Conservation (phyloP, 2,888 invertebrate species). For the Thymelicus sylvestris region DNA sequence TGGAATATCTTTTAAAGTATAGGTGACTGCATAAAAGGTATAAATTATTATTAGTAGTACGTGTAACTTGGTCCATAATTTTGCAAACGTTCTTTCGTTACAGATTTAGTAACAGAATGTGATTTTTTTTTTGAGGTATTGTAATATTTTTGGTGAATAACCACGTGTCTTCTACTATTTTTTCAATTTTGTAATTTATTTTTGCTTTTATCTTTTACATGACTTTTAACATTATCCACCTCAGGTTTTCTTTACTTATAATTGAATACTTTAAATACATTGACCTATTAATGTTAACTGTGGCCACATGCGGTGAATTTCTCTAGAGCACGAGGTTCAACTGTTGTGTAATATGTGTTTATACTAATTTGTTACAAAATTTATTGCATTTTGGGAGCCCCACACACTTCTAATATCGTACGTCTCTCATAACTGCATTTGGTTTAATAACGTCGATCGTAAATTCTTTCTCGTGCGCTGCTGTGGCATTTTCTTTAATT, state of each 20-base stretch:
- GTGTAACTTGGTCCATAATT: no score
- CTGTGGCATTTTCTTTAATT: constrained; percentile 18
- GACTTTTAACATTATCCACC: no score
- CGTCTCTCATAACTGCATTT: constrained; percentile 17
- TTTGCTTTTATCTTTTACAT: no score
- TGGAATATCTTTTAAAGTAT: no score
- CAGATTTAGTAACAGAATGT: no score
- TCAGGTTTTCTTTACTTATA: constrained; percentile 24
- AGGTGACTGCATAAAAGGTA: no score
- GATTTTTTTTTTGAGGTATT: no score
- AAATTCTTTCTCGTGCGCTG: constrained; percentile 17
- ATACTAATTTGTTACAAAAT: constrained; percentile 33
- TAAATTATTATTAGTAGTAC: no score
- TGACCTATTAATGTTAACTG: constrained; percentile 29
- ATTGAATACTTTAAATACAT: constrained; percentile 39
- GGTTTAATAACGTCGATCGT: constrained; percentile 29
- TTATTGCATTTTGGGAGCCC: constrained; percentile 31
- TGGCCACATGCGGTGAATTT: constrained; percentile 48
- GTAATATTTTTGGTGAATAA: no score
- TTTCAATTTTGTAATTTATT: no score
- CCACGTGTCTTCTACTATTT: no score
- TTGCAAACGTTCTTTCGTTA: not conserved
- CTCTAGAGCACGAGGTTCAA: constrained; percentile 26
- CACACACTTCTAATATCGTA: not conserved
- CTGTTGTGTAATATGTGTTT: constrained; percentile 24